Evolutionary conservation across 1,140 invertebrate genomes (phyloP), one percentile per base, ranked within the genome.

Genomic region (Drosophila teissieri): DNA sequence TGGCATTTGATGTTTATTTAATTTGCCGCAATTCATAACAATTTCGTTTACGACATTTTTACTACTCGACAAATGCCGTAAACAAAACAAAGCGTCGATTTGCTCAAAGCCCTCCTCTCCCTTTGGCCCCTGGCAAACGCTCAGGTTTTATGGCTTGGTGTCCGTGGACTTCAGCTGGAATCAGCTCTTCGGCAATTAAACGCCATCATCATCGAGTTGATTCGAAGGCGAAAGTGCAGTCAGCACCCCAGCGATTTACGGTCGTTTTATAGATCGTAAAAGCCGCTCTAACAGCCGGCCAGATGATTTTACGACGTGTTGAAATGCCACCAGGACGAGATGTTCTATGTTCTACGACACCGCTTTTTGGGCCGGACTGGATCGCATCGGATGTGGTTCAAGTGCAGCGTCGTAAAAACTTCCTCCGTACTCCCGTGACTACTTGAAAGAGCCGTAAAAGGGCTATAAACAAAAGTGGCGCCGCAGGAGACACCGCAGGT

Each of bases 41-140:
- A 89, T 89, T 89, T 80, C 64, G 77, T 89, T 89, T 89, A 89
- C 84, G 84, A 89, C 84, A 80, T 84, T 89, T 89, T 89, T 90
- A 89, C 80, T 80, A 74, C 83, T 83, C 51, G 54, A 78, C 52
- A 78, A 86, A 65, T 63, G 70, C 68, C 70, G 83, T 88, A 88
- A 88, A 88, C 83, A 77, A 79, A 69, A 60, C 75, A 68, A 61
- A 63, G 60, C 37, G 49, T 64, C 78, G 75, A 79, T 82, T 79
- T 84, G 81, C 76, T 73, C 39, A 39, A 67, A 31, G 24, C 27
- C 48, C 48, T 51, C 27, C 22, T 37, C 58, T 72, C 57, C 69
- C 70, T 73, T 64, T 67, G 8, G 80, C 56, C 63, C 58, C 74
- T 60, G 49, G 31, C 27, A 52, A 31, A 36, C 49, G 49, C 49